Evolutionary conservation across 1,140 invertebrate species (phyloP).

Genomic region (Papilio xuthus): DNA sequence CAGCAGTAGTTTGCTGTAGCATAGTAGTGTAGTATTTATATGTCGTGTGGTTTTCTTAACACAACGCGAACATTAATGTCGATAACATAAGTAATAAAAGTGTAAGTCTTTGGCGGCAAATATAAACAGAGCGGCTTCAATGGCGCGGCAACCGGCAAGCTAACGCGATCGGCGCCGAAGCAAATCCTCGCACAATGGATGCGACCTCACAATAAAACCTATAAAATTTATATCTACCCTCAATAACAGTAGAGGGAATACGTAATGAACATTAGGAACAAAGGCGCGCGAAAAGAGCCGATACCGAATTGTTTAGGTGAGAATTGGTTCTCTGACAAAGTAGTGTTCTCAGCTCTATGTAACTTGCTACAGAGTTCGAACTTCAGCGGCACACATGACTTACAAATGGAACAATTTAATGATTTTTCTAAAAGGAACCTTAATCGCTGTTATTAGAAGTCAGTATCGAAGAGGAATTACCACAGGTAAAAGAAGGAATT

Average conservation of each 20-base stretch:
- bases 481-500: slow-evolving; percentile 51
- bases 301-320: slow-evolving; percentile 68
- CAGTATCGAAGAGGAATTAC: slow-evolving; percentile 42
- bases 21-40: neutral
- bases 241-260: slow-evolving; percentile 73
- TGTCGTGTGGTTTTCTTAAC: neutral
- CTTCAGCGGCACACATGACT: slow-evolving; percentile 38
- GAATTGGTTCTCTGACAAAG: slow-evolving; percentile 56
- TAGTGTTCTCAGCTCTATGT: slow-evolving; percentile 49
- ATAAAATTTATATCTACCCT: slow-evolving; percentile 72
- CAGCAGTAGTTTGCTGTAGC: too few species aligned
- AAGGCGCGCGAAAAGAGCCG: slow-evolving; percentile 70
- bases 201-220: slow-evolving; percentile 66
- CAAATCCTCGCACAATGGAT: slow-evolving; percentile 59
- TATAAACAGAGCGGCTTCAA: slow-evolving; percentile 50
- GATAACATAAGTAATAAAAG: slow-evolving; percentile 32
- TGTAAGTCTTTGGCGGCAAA: slow-evolving; percentile 30
- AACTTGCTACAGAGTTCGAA: slow-evolving; percentile 44
- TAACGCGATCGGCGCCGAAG: slow-evolving; percentile 46
- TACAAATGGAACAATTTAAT: slow-evolving; percentile 48
- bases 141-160: slow-evolving; percentile 38
- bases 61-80: slow-evolving; percentile 27
- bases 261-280: slow-evolving; percentile 76
- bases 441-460: slow-evolving; percentile 41
- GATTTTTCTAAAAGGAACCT: slow-evolving; percentile 42